Percentiles rank a stretch among this genome's conserved stretches.
Evolutionary conservation across 2,113 vertebrate genomes (phyloP).

Genomic region (Hyperopisus bebe): DNA sequence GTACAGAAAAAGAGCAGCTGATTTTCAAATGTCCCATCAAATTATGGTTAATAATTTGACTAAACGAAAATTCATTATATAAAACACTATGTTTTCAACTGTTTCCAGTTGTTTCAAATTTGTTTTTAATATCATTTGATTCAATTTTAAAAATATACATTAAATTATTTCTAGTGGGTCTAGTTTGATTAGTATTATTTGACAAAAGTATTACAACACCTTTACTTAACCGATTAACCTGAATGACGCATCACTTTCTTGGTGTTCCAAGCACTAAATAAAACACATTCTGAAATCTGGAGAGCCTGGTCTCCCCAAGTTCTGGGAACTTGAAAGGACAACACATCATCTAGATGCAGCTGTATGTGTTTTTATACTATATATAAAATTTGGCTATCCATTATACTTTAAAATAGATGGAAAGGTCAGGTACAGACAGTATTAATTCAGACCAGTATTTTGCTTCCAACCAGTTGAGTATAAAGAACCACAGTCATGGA

Average conservation of each 20-base stretch:
- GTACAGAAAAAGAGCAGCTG: neutral
- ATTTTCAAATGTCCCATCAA: neutral
- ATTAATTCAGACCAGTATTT: too few species aligned
- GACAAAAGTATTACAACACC: neutral
- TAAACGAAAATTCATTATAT: neutral
- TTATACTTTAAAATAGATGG: neutral
- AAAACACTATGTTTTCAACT: neutral
- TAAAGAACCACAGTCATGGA: too few species aligned
- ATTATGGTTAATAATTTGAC: neutral
- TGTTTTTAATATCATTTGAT: neutral
- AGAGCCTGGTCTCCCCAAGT: neutral
- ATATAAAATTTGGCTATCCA: neutral
- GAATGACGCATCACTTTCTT: neutral
- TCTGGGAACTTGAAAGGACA: neutral
- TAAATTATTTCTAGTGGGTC: neutral
- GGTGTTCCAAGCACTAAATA: neutral
- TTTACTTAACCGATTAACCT: neutral
- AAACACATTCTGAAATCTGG: neutral
- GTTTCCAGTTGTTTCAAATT: neutral
- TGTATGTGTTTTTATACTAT: neutral
- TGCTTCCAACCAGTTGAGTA: too few species aligned
- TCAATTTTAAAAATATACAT: neutral
- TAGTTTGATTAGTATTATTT: neutral
- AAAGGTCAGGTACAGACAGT: neutral
- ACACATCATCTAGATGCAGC: neutral